phyloP scores from a whole-genome alignment of 2,113 vertebrate species.

The Alethe castanea region DNA sequence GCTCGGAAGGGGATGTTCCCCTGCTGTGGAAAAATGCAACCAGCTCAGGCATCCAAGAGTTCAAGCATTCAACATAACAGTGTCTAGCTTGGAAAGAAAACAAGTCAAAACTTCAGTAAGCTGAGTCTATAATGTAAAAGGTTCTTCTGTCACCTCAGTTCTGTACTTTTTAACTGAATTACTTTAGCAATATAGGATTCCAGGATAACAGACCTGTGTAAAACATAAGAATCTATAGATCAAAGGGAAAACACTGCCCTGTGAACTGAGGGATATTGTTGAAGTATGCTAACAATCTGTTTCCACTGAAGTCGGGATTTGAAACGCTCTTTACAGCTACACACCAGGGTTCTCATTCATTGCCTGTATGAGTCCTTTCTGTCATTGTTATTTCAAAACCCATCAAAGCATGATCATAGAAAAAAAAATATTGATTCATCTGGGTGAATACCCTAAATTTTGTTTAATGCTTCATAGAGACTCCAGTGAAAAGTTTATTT shows the following conservation, averaged over 20 bases:
- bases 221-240: fast-evolving
- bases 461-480: not conserved
- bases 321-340: not conserved
- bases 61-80: not conserved
- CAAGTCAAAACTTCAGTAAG: not conserved
- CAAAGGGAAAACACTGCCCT: not conserved
- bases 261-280: not conserved
- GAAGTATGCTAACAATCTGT: not conserved
- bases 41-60: not conserved
- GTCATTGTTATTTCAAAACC: not conserved
- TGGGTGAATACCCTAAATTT: not conserved
- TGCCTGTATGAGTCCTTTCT: not conserved
- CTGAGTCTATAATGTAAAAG: not conserved
- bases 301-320: not conserved
- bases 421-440: not conserved
- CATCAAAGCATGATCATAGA: not conserved
- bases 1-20: not conserved
- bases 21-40: not conserved
- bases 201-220: not conserved
- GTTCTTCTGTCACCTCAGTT: not conserved
- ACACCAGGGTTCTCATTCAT: not conserved
- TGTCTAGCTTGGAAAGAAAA: not conserved
- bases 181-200: not conserved
- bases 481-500: not conserved
- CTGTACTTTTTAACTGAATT: not conserved